These are phyloP conservation scores for Venustoraphidia nigricollis DNA, from an alignment of 2,888 invertebrate genomes.

Conservation along the genomic window DNA sequence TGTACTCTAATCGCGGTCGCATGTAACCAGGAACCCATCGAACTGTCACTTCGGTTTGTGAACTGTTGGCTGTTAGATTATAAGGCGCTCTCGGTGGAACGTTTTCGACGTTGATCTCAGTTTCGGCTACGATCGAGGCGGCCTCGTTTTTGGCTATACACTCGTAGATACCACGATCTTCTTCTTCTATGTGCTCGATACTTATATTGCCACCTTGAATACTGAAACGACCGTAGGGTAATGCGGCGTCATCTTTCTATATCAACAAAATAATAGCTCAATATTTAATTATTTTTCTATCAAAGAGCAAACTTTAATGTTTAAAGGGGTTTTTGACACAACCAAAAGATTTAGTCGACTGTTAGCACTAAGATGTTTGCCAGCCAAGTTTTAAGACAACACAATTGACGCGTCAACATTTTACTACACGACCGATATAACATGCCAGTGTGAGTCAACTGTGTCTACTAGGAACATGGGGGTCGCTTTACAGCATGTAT, in stretches of 20 bases:
- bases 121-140: slow-evolving; percentile 64
- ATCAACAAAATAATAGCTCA: slow-evolving; percentile 6
- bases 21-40: slow-evolving; percentile 74
- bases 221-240: slow-evolving; percentile 51
- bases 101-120: slow-evolving; percentile 70
- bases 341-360: too few species aligned
- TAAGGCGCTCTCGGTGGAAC: slow-evolving; percentile 83
- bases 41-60: slow-evolving; percentile 54
- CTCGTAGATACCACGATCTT: slow-evolving; percentile 75
- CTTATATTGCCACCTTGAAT: slow-evolving; percentile 68
- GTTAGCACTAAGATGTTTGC: too few species aligned
- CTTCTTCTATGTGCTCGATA: slow-evolving; percentile 61
- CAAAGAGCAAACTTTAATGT: too few species aligned
- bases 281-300: background rate
- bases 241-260: slow-evolving; percentile 57
- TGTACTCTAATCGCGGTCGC: slow-evolving; percentile 63
- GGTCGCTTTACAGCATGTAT: too few species aligned
- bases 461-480: too few species aligned
- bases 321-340: too few species aligned
- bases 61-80: slow-evolving; percentile 64
- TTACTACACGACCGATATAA: too few species aligned
- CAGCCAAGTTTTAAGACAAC: too few species aligned
- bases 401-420: too few species aligned
- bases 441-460: too few species aligned
- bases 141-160: slow-evolving; percentile 79